These are phyloP conservation scores for Saguinus midas DNA, from an alignment of 2,113 vertebrate genomes.

Conservation along the genomic window DNA sequence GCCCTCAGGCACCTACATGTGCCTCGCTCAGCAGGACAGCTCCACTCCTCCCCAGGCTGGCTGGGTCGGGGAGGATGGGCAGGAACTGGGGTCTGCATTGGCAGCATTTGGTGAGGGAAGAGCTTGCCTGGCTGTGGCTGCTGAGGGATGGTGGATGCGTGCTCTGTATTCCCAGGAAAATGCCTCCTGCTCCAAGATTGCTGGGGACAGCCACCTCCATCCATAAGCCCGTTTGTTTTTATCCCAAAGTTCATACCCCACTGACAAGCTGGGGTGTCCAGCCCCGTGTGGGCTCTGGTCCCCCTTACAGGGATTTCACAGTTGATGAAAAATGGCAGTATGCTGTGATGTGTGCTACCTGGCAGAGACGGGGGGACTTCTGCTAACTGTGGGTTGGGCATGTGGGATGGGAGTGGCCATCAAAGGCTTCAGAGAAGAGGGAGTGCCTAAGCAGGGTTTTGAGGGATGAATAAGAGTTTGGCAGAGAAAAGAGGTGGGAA, in stretches of 20 bases:
- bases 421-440: background rate
- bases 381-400: background rate
- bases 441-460: background rate
- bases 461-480: background rate
- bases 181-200: rapidly evolving
- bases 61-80: rapidly evolving
- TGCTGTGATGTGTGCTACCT: rapidly evolving
- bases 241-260: rapidly evolving
- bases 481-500: background rate
- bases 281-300: background rate
- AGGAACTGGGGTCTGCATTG: background rate
- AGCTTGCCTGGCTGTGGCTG: rapidly evolving
- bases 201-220: background rate
- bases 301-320: background rate
- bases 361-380: background rate
- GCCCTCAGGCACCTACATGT: rapidly evolving
- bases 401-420: background rate
- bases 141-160: rapidly evolving
- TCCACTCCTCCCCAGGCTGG: rapidly evolving
- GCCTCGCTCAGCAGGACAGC: rapidly evolving
- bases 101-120: rapidly evolving
- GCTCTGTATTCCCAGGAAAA: background rate
- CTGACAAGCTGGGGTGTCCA: background rate
- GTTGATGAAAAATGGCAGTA: rapidly evolving
- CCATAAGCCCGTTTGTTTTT: rapidly evolving